Base-by-base conservation (phyloP, 2,797 vertebrate genomes). In the Enteromius paludinosus region DNA sequence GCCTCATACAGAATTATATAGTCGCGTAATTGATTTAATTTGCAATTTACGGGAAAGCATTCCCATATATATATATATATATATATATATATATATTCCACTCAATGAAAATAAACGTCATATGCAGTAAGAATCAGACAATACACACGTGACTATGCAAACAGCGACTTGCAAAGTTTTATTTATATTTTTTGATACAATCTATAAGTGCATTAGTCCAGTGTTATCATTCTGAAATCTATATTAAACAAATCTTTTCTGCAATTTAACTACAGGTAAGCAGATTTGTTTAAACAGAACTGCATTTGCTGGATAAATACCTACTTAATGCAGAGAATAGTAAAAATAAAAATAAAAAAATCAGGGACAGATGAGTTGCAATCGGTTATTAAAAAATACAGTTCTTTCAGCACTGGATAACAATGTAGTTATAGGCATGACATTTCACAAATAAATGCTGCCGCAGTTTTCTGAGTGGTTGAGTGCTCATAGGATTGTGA, bases 171-270 rank as follows among this genome's bases (percentile, higher is more conserved):
- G 62, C 35, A 56, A 69, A 52, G 17, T 79, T 87, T 89, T 75
- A 87, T 89, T 59, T 5, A 56, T 12, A 45, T 89, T 83, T 61
- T 84, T 68, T 71, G 11, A 86, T 89, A 87, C 84, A 89, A 85
- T 89, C 87, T 89, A 83, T 70, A 86, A 85, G 83, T 81, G 47
- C 83, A 54, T 88, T 84, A 81, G 76, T 88, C 84, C 89, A 90
- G 87, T 88, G 87, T 86, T 70, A 74, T 84, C 69, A 81, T 87
- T 84, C 79, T 72, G 68, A 84, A 84, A 69, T 78, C 81, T 38
- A 61, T 81, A 65, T 73, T 69, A 61, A 47, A 84, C 77, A 69
- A 77, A 64, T 38, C 64, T 54, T 11, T 54, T 66, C 49, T 45
- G 80, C 71, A 23, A 15, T 20, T 62, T 18, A 70, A 49, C 33